A percentile compares a stretch with the other conserved stretches of the same genome.
Conservation (phyloP, 2,888 invertebrate species). For the Pristionchus mayeri region DNA sequence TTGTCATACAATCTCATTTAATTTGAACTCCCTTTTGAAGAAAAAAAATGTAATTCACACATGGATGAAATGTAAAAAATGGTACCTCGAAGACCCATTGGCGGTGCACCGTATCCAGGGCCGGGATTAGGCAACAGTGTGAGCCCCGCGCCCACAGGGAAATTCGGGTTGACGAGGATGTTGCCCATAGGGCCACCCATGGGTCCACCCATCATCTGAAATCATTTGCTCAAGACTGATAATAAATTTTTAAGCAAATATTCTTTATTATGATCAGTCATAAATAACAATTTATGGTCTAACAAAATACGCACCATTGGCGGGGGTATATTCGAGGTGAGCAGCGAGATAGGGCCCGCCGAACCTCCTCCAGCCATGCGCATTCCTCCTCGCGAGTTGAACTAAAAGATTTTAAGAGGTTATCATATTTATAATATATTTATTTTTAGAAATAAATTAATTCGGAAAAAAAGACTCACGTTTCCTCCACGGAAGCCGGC, state of each 20-base stretch:
- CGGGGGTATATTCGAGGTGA: constrained; percentile 36
- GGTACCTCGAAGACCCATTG: constrained; percentile 31
- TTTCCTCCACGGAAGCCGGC: neutral
- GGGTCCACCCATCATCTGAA: neutral
- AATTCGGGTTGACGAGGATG: constrained; percentile 56
- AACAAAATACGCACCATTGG: neutral
- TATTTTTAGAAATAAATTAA: neutral
- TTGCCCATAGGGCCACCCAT: constrained; percentile 50
- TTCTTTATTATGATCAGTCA: neutral
- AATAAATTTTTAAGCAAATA: neutral
- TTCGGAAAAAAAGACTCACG: neutral
- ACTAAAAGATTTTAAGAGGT: neutral
- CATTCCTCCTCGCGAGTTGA: constrained; percentile 37
- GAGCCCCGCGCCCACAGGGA: constrained; percentile 42
- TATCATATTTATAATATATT: neutral
- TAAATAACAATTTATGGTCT: neutral
- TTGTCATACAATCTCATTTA: no score
- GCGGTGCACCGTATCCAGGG: constrained; percentile 30
- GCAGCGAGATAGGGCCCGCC: constrained; percentile 27
- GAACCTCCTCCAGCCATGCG: constrained; percentile 30
- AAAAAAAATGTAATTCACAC: no score
- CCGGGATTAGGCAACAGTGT: constrained; percentile 18
- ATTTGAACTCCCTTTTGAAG: no score
- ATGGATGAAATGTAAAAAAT: neutral
- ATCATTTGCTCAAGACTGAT: neutral